Conservation (phyloP, 2,797 vertebrate genomes). For the Phataginus tetradactyla region DNA sequence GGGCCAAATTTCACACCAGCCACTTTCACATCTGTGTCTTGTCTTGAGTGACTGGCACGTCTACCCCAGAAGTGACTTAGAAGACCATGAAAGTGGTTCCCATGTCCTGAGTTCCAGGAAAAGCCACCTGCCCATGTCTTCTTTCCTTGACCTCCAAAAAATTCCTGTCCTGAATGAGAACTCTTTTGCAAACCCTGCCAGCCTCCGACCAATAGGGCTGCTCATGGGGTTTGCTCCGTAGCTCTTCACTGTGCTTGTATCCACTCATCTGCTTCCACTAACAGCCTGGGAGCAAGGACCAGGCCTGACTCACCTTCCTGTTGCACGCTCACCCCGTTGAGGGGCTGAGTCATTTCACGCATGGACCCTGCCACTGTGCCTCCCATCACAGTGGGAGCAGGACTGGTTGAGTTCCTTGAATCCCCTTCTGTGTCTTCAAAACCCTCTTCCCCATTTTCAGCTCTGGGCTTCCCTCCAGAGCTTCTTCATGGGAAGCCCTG, state of each 20-base stretch:
- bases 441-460: not conserved
- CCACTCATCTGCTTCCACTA: not conserved
- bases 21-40: not conserved
- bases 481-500: not conserved
- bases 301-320: not conserved
- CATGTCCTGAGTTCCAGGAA: not conserved
- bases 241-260: not conserved
- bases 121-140: not conserved
- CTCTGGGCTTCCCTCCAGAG: not conserved
- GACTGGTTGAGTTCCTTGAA: not conserved
- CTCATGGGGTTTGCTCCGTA: not conserved
- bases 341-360: not conserved
- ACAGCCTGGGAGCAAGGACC: not conserved
- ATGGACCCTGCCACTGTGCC: fast-evolving
- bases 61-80: not conserved
- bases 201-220: not conserved
- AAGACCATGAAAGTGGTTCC: not conserved
- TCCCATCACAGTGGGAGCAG: not conserved
- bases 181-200: not conserved
- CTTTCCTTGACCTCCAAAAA: not conserved
- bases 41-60: not conserved
- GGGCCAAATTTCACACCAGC: not conserved
- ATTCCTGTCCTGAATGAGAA: not conserved
- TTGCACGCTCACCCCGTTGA: no score
- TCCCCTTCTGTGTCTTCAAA: not conserved